Conservation (phyloP, 2,888 invertebrate genomes). For the Acanthopleura granulata region DNA sequence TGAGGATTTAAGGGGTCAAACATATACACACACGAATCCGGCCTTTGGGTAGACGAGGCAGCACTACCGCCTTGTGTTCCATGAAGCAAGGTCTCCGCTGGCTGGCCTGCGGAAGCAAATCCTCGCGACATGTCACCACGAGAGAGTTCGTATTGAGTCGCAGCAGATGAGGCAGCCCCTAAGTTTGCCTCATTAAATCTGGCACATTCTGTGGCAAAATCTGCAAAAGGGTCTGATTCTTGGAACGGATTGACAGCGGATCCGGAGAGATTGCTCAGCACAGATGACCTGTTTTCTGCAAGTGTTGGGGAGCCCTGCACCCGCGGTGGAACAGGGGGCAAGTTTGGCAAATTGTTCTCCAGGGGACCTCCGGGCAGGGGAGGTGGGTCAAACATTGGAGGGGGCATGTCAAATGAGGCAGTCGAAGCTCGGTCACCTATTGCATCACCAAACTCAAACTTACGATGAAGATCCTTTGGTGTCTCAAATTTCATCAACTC, state of each 20-base stretch:
- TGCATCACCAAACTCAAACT: slow-evolving; percentile 1
- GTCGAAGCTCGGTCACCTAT: not conserved
- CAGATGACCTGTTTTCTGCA: not conserved
- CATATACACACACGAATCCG: slow-evolving; percentile 15
- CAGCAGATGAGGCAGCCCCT: slow-evolving; percentile 2
- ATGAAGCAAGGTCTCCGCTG: not conserved
- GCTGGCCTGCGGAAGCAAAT: slow-evolving; percentile 14
- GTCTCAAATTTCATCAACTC: slow-evolving; percentile 17
- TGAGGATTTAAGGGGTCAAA: slow-evolving; percentile 11
- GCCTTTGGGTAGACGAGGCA: slow-evolving; percentile 6
- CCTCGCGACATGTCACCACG: slow-evolving; percentile 15
- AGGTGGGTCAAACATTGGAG: slow-evolving; percentile 19
- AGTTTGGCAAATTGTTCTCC: not conserved
- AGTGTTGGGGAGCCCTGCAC: not conserved
- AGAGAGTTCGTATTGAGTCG: slow-evolving; percentile 6
- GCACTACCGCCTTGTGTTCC: slow-evolving; percentile 3
- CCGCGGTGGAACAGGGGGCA: slow-evolving; percentile 11
- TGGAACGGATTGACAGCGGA: slow-evolving; percentile 26
- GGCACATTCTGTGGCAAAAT: slow-evolving; percentile 35
- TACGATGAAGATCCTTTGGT: not conserved
- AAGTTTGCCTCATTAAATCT: slow-evolving; percentile 13
- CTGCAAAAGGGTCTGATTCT: slow-evolving; percentile 36
- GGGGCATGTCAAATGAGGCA: slow-evolving; percentile 11
- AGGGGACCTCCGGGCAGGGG: not conserved
- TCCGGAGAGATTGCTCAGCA: not conserved